Evolutionary conservation across 1,140 invertebrate genomes (phyloP), one percentile per base, ranked within the genome.

Genomic region (Listronotus bonariensis): DNA sequence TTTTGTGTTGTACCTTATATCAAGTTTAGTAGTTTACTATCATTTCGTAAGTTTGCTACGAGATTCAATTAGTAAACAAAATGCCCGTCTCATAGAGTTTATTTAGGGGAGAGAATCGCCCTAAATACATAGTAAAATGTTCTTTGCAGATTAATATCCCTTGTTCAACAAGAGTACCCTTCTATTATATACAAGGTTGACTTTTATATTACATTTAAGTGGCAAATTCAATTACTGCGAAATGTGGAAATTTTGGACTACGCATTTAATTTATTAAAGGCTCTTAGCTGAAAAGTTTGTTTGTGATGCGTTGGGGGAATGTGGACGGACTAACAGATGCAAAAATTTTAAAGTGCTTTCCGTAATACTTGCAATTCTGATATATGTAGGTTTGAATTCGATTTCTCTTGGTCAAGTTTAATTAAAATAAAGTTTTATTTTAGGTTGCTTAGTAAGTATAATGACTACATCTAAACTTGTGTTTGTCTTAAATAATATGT

Each of bases 11-110:
- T 65, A 52, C 61, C 52, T 64, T 58, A 46, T 43, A 48, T 56
- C 42, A 51, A 54, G 57, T 55, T 51, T 41, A 34, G 49, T 65
- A 65, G 63, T 65, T 65, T 65, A 58, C 63, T 65, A 65, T 65
- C 63, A 58, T 65, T 65, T 58, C 45, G 34, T 55, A 65, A 58
- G 63, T 65, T 65, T 65, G 45, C 46, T 31, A 49, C 42, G 32
- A 55, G 63, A 65, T 65, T 65, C 63, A 65, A 65, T 65, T 65
- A 65, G 54, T 53, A 65, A 65, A 65, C 63, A 65, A 65, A 65
- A 45, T 65, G 63, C 63, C 63, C 63, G 63, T 65, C 41, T 65
- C 54, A 31, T 55, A 46, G 14, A 53, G 63, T 65, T 65, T 65
- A 45, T 54, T 57, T 65, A 65, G 54, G 63, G 52, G 54, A 58